Conservation (phyloP, 1,140 invertebrate genomes). For the Latrodectus geometricus region DNA sequence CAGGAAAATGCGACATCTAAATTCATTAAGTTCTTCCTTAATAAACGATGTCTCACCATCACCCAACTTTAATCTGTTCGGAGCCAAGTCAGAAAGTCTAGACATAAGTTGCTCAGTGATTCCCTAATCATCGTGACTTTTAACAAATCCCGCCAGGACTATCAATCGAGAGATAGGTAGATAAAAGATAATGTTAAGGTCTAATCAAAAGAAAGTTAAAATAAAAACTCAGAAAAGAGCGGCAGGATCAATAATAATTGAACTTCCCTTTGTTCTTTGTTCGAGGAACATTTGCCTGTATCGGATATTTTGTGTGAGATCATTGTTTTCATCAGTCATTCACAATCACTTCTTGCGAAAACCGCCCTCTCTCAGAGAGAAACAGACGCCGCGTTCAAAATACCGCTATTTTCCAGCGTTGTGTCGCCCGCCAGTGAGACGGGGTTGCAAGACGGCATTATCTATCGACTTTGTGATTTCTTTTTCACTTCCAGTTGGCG, state of each 20-base stretch:
- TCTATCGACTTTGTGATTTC: not conserved
- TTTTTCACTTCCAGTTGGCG: too few relatives aligned
- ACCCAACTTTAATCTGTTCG: too few relatives aligned
- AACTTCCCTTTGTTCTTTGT: constrained; percentile 22
- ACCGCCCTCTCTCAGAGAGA: constrained; percentile 51
- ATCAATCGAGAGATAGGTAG: not conserved
- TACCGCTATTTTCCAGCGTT: constrained; percentile 38
- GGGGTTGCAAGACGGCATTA: not conserved
- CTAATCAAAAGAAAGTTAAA: not conserved
- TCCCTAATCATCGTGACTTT: not conserved
- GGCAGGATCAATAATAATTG: constrained; percentile 31
- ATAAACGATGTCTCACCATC: too few relatives aligned
- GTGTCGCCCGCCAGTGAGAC: constrained; percentile 37
- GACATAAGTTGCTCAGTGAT: not conserved
- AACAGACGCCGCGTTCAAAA: constrained; percentile 53
- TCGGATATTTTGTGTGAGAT: constrained; percentile 50
- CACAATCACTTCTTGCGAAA: constrained; percentile 58
- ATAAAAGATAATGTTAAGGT: not conserved
- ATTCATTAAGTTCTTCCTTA: too few relatives aligned
- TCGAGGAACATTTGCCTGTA: not conserved
- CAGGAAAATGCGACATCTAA: too few relatives aligned
- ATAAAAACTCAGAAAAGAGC: not conserved
- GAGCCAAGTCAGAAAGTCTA: not conserved
- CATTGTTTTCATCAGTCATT: constrained; percentile 57
- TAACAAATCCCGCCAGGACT: constrained; percentile 9